phyloP scores from a whole-genome alignment of 2,797 vertebrate species.

The Scolopax rusticola region DNA sequence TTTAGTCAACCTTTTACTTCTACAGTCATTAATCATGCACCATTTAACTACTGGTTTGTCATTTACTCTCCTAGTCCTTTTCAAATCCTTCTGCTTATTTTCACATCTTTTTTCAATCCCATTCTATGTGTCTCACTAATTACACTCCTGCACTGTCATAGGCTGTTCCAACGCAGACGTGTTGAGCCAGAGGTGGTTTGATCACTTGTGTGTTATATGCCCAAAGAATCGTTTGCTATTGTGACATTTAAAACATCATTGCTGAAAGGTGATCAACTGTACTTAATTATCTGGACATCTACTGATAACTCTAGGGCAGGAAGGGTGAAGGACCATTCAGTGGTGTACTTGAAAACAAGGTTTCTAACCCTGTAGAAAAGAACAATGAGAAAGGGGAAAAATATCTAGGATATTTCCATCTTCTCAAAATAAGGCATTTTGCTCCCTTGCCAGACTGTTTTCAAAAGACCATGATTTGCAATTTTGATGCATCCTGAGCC shows the following conservation, averaged over 20 bases:
- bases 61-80: constrained; percentile 55
- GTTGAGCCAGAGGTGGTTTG: background rate
- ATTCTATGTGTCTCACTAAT: constrained; percentile 51
- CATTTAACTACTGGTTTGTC: constrained; percentile 64
- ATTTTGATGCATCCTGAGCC: background rate
- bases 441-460: background rate
- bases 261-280: background rate
- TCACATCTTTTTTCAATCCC: constrained; percentile 31
- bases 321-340: background rate
- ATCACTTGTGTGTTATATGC: background rate
- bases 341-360: background rate
- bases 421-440: background rate
- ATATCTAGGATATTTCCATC: background rate
- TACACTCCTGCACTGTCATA: constrained; percentile 45
- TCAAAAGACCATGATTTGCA: background rate
- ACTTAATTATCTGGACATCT: background rate
- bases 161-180: background rate
- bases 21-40: constrained; percentile 56
- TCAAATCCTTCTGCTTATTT: constrained; percentile 63
- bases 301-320: background rate
- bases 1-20: constrained; percentile 65
- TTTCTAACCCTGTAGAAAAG: background rate
- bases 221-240: background rate
- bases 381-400: background rate
- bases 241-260: background rate